These are phyloP conservation scores for Scolopax bukidnonensis DNA, from an alignment of 2,797 vertebrate genomes.

Conservation along the genomic window DNA sequence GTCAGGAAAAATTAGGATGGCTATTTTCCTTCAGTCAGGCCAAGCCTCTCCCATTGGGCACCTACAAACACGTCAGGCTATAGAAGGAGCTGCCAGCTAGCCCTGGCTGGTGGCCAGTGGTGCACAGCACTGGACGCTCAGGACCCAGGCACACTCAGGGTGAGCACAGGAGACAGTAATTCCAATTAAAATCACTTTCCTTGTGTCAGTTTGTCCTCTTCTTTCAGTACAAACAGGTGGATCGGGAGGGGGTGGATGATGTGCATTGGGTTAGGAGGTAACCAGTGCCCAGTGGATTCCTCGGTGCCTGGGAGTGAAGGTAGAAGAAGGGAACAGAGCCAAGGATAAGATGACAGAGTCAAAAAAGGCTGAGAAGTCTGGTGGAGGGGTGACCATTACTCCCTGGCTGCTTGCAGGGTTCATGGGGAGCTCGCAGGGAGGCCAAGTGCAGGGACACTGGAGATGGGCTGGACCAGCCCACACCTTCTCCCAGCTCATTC, in stretches of 20 bases:
- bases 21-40: not conserved
- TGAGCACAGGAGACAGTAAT: not conserved
- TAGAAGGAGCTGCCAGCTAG: not conserved
- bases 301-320: not conserved
- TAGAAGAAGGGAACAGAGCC: not conserved
- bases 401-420: not conserved
- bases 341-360: not conserved
- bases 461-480: not conserved
- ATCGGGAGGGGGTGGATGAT: not conserved
- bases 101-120: not conserved
- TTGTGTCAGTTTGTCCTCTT: not conserved
- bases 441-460: not conserved
- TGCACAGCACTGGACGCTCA: not conserved
- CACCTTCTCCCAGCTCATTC: not conserved
- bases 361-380: not conserved
- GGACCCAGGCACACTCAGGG: not conserved
- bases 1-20: not conserved
- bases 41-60: not conserved
- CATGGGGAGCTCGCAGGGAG: accelerated
- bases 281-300: accelerated
- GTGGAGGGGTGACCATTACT: accelerated
- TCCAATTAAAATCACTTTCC: not conserved
- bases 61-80: not conserved
- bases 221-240: not conserved
- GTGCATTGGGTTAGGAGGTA: not conserved